Evolutionary conservation across 23 tunicate species (phyloP), one percentile per base, ranked within the genome.

Genomic region (Styela clava): DNA sequence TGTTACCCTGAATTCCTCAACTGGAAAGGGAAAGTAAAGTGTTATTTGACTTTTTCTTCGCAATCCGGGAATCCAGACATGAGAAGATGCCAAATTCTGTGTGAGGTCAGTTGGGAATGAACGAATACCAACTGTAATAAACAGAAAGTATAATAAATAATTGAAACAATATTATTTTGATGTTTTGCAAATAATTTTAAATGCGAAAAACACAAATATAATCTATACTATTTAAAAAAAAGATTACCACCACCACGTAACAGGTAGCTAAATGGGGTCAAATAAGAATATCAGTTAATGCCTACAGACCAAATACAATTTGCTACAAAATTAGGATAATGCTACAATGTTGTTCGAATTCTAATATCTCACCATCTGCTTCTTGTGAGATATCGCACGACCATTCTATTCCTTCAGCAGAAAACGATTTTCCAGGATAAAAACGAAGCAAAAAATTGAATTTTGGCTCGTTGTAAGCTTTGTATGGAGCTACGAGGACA

Each of bases 21-120:
- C 71, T 1, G 71, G 71, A n/a, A 18, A 16, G 12, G 71, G 71
- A 22, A 67, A 67, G 31, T 67, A 29, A 25, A 67, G 19, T 18
- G 71, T 67, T 67, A 67, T 16, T 67, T 18, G 16, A 67, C 71
- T 67, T 67, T 29, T 27, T 24, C 30, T 19, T 22, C 31, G 30
- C 24, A 67, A 67, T 1, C 71, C 71, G 0, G 71, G 71, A 19
- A 25, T 25, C 71, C 71, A 67, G 12, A 67, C 22, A 67, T 67
- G 71, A 18, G 71, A 67, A 67, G 16, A 67, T 67, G 71, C 71
- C 22, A 25, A 24, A 67, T 19, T 19, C 22, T 67, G 71, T 16
- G 71, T 67, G 24, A 67, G 71, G 2, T 27, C 30, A 18, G 30
- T 67, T 29, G 71, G 71, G 24, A 67, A 67, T 29, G 71, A 67